These are phyloP conservation scores for Eupithecia insigniata DNA, from an alignment of 2,888 invertebrate genomes.

Conservation along the genomic window DNA sequence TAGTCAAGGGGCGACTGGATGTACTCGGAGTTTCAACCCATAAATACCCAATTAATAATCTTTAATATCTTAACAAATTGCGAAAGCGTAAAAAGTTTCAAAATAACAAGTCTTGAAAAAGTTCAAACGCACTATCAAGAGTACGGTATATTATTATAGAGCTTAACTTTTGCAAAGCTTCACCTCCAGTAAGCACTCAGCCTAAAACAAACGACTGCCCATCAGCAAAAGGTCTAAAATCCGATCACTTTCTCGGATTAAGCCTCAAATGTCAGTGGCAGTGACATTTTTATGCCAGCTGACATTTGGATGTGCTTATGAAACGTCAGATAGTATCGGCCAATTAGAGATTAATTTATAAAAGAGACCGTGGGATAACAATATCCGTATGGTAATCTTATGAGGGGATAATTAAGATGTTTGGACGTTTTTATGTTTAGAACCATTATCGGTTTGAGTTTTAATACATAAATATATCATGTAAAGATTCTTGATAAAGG, in stretches of 20 bases:
- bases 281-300: conserved; percentile 81
- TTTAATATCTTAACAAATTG: too few species aligned
- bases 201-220: conserved; percentile 41
- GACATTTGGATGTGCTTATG: conserved; percentile 76
- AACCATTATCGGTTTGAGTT: conserved; percentile 16
- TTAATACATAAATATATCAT: conserved; percentile 9
- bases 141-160: too few species aligned
- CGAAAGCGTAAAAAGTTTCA: too few species aligned
- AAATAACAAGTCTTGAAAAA: background rate
- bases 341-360: conserved; percentile 80
- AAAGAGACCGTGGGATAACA: conserved; percentile 49
- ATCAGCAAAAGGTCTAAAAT: conserved; percentile 56
- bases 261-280: conserved; percentile 78
- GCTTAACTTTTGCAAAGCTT: too few species aligned
- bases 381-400: conserved; percentile 37
- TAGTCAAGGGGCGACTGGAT: too few species aligned
- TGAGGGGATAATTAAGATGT: conserved; percentile 35
- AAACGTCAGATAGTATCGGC: conserved; percentile 73
- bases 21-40: too few species aligned
- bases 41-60: too few species aligned
- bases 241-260: conserved; percentile 82
- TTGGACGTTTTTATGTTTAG: conserved; percentile 25
- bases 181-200: conserved; percentile 17
- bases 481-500: background rate
- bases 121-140: too few species aligned